Evolutionary conservation across 2,797 vertebrate genomes (phyloP), one percentile per base, ranked within the genome.

Genomic region (Hipposideros larvatus): DNA sequence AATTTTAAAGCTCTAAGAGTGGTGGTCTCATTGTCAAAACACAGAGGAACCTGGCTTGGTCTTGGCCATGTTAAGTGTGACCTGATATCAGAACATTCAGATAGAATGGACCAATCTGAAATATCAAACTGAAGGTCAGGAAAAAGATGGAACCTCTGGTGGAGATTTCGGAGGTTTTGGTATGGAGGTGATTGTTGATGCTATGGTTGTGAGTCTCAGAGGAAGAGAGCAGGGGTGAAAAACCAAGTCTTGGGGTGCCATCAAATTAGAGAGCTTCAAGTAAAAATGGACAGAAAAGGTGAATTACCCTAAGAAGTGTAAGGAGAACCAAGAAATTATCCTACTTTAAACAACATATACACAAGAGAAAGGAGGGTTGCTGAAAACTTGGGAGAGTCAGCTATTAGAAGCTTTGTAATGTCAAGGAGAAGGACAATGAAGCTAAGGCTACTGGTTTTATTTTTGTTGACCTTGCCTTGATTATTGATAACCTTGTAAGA

Each of bases 391-490:
- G 31, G 18, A 37, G 1, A 61, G n/a, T 83, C 59, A 63, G 11
- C 41, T 53, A 5, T 74, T 53, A 24, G 61, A 94, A 70, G 22
- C 22, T 89, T 3, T 65, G 0, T 11, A 71, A 80, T 31, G 14
- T 57, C 63, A 78, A 75, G 86, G 28, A 18, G 28, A 48, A 51
- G 5, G 13, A 66, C 28, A 28, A 86, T 19, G 37, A 13, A 57
- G 22, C 48, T 78, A 83, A 91, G 4, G 11, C 34, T 26, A 26
- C 43, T 66, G 34, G 57, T 93, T 80, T 66, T 63, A n/a, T 73
- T 70, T 90, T 48, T 37, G 1, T 65, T 91, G 91, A 84, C 28
- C 73, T 94, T 85, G 51, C 46, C 79, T 94, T 80, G 71, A 66
- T 86, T 87, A 51, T 48, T 57, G 24, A 24, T 57, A 37, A 74